A percentile compares a stretch with the other conserved stretches of the same genome.
Conservation (phyloP, 2,888 invertebrate species). For the Pycnomerus fuliginosus region DNA sequence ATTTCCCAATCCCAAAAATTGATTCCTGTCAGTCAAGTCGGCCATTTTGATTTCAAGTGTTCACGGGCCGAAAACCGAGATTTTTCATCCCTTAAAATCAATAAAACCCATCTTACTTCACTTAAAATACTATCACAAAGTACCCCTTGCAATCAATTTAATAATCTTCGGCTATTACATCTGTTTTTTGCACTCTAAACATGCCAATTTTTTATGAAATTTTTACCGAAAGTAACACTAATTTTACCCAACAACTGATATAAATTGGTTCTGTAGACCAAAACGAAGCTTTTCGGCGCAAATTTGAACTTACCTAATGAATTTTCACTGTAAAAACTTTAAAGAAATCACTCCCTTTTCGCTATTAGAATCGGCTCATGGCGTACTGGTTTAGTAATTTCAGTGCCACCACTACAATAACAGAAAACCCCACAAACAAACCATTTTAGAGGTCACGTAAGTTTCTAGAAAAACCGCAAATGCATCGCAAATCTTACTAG, state of each 20-base stretch:
- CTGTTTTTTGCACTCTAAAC: conserved; percentile 1
- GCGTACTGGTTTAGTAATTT: conserved; percentile 40
- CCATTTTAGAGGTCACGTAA: too few relatives aligned
- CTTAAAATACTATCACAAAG: too few relatives aligned
- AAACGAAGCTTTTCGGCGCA: too few relatives aligned
- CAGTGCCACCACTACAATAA: conserved; percentile 15
- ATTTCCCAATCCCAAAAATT: conserved; percentile 47
- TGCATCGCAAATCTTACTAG: not conserved
- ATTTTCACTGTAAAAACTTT: conserved; percentile 34
- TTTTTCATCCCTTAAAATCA: too few relatives aligned
- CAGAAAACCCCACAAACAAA: conserved; percentile 3
- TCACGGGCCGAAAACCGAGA: conserved; percentile 18
- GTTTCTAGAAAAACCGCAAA: not conserved
- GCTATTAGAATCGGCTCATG: conserved; percentile 50
- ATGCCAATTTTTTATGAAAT: conserved; percentile 11
- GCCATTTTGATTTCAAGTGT: conserved; percentile 48
- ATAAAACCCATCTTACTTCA: too few relatives aligned
- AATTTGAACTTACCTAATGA: too few relatives aligned
- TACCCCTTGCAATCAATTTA: too few relatives aligned
- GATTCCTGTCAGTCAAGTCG: conserved; percentile 48
- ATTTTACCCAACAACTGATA: too few relatives aligned
- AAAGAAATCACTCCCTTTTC: conserved; percentile 50
- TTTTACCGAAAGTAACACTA: conserved; percentile 6
- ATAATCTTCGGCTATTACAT: too few relatives aligned
- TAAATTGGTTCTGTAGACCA: too few relatives aligned